phyloP scores from a whole-genome alignment of 2,797 vertebrate genomes.

The Amblyopsis hoosieri region DNA sequence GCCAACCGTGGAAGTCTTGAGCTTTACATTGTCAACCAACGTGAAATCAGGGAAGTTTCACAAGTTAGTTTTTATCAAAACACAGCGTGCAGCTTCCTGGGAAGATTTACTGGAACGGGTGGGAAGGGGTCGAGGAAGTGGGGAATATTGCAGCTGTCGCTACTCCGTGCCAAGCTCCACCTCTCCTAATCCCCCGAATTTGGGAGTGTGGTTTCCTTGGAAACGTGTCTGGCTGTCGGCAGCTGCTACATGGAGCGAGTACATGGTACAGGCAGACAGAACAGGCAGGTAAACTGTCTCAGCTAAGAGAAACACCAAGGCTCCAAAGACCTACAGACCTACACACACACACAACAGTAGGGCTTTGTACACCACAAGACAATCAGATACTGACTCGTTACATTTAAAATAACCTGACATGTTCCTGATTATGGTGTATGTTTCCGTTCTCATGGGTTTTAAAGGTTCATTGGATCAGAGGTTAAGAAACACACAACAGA shows the following conservation, averaged over 20 bases:
- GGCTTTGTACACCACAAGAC: no score
- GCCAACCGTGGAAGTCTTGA: neutral
- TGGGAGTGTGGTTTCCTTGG: slow-evolving; percentile 27
- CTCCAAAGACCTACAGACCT: neutral
- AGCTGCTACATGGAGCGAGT: slow-evolving; percentile 28
- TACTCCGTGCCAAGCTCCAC: slow-evolving; percentile 38
- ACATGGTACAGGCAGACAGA: slow-evolving; percentile 32
- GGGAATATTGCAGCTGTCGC: slow-evolving; percentile 32
- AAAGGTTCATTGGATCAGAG: no score
- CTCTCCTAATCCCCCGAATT: slow-evolving; percentile 19
- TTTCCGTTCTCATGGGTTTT: no score
- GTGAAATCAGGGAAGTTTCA: no score
- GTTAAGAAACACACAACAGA: no score
- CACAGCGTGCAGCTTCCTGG: slow-evolving; percentile 6
- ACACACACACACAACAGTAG: neutral
- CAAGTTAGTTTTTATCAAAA: slow-evolving; percentile 1
- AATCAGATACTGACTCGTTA: no score
- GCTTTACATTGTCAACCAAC: neutral
- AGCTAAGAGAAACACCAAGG: slow-evolving; percentile 21
- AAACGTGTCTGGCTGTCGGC: slow-evolving; percentile 22
- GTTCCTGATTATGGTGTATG: no score
- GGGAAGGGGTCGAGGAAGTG: neutral
- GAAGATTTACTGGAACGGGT: slow-evolving; percentile 8
- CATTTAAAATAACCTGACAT: no score
- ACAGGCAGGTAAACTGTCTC: slow-evolving; percentile 27